phyloP scores from a whole-genome alignment of 2,888 invertebrate species.

The Cremastinae sp. region DNA sequence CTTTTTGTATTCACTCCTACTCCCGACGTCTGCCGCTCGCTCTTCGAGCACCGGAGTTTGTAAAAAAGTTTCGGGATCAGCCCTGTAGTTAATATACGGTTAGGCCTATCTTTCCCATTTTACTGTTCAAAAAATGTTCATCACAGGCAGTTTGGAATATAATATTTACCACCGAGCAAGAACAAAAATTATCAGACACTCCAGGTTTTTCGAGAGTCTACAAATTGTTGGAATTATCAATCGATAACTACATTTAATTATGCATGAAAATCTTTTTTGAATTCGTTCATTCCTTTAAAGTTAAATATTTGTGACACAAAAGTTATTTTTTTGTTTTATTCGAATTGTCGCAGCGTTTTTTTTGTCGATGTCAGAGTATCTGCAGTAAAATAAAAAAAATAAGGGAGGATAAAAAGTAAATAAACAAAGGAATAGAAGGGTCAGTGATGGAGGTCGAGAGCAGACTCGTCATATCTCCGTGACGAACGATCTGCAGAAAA shows the following conservation, averaged over 20 bases:
- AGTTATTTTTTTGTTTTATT: too few species aligned
- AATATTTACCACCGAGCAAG: conserved; percentile 26
- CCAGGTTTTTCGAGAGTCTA: not conserved
- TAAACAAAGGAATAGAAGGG: conserved; percentile 4
- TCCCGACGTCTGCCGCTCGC: conserved; percentile 21
- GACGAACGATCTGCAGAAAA: conserved; percentile 68
- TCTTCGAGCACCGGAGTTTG: conserved; percentile 34
- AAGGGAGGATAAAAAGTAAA: not conserved
- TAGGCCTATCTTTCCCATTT: conserved; percentile 50
- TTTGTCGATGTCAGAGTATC: not conserved
- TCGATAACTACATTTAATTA: too few species aligned
- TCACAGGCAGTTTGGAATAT: conserved; percentile 63
- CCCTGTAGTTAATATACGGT: conserved; percentile 49
- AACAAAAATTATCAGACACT: conserved; percentile 9
- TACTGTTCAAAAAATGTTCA: conserved; percentile 62
- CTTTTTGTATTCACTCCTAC: conserved; percentile 17
- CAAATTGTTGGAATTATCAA: not conserved
- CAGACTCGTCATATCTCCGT: conserved; percentile 57
- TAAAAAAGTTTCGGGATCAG: conserved; percentile 49
- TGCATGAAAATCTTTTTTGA: too few species aligned
- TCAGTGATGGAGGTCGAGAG: conserved; percentile 16
- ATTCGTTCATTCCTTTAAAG: too few species aligned
- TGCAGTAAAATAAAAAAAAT: not conserved
- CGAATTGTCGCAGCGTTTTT: not conserved
- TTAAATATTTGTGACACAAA: too few species aligned